A percentile compares a stretch with the other conserved stretches of the same genome.
These are phyloP conservation scores for Papilio polyxenes DNA, from an alignment of 1,140 invertebrate species.

Conservation along the genomic window DNA sequence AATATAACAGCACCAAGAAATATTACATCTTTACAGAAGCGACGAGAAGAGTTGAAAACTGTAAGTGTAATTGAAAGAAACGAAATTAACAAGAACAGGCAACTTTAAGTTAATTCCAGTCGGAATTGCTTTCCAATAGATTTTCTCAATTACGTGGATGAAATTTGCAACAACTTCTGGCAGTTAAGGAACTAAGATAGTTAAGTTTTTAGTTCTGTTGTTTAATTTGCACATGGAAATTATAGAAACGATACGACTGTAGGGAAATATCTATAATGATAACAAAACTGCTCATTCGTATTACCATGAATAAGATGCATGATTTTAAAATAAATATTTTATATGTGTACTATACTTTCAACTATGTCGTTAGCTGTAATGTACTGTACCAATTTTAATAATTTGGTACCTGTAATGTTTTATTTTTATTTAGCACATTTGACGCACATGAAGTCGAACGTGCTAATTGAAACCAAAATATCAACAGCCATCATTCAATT, in stretches of 20 bases:
- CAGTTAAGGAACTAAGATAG: neutral
- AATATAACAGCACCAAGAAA: neutral
- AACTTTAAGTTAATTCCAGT: conserved; percentile 26
- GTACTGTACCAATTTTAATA: neutral
- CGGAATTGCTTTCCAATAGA: conserved; percentile 24
- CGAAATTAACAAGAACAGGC: conserved; percentile 28
- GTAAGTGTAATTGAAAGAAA: conserved; percentile 22
- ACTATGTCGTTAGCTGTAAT: neutral
- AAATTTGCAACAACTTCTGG: conserved; percentile 1
- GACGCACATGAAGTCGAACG: neutral
- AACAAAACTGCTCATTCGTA: too few relatives aligned
- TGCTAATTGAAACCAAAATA: conserved; percentile 13
- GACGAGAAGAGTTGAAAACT: conserved; percentile 6
- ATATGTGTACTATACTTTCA: neutral
- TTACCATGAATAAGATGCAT: neutral
- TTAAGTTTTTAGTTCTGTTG: neutral
- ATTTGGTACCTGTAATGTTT: neutral
- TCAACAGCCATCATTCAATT: conserved; percentile 6
- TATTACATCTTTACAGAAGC: conserved; percentile 6
- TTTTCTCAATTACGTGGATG: conserved; percentile 20
- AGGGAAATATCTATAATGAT: neutral
- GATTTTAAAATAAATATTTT: neutral
- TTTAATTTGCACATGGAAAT: neutral
- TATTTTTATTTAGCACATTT: conserved; percentile 2
- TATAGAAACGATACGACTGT: neutral